These are phyloP conservation scores for Lepidotrigona ventralis DNA, from an alignment of 1,140 invertebrate genomes.

Conservation along the genomic window DNA sequence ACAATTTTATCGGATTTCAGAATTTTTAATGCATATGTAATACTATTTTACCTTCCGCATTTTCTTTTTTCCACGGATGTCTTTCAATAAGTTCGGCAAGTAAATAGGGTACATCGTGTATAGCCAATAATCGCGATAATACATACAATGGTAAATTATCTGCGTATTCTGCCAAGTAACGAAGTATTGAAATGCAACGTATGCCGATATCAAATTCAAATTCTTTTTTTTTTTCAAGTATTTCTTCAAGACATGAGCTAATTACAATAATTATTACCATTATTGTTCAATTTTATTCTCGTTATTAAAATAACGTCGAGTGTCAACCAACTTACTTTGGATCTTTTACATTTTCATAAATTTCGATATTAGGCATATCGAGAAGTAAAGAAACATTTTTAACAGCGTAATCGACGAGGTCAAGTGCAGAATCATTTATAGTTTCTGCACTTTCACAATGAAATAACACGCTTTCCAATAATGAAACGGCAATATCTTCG, in stretches of 20 bases:
- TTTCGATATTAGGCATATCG: constrained; percentile 75
- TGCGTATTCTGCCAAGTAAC: constrained; percentile 81
- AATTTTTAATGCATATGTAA: background rate
- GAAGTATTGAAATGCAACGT: constrained; percentile 85
- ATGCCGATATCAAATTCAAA: constrained; percentile 87
- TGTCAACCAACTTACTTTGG: constrained; percentile 54
- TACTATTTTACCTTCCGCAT: constrained; percentile 78
- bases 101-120: constrained; percentile 87
- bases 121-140: constrained; percentile 83
- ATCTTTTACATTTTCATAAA: constrained; percentile 63
- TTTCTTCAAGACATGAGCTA: constrained; percentile 80
- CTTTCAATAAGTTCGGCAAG: constrained; percentile 84
- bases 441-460: constrained; percentile 86
- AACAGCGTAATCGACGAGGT: constrained; percentile 88
- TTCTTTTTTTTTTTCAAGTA: constrained; percentile 83
- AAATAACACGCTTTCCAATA: constrained; percentile 88
- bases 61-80: constrained; percentile 85
- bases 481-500: constrained; percentile 84
- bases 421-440: constrained; percentile 85
- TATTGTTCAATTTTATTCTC: constrained; percentile 10
- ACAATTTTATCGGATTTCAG: constrained; percentile 5
- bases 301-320: constrained; percentile 15
- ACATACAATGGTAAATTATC: constrained; percentile 83
- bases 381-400: constrained; percentile 81
- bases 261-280: constrained; percentile 53